Percentiles rank a stretch among this genome's conserved stretches.
Conservation (phyloP, 2,888 invertebrate genomes). For the Drosophila nr. fundita region DNA sequence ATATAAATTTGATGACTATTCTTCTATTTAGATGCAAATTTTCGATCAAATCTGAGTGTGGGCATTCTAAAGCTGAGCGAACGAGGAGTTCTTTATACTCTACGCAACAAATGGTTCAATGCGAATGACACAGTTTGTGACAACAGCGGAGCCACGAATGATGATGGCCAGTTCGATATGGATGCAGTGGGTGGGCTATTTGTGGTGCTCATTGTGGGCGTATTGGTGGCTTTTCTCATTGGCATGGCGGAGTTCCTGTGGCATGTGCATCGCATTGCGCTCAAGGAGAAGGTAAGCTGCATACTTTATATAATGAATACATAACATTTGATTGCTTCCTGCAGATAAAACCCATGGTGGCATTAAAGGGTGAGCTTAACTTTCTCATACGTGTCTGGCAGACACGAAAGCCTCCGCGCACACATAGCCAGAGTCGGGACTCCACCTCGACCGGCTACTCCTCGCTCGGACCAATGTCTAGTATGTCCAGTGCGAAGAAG, state of each 20-base stretch:
- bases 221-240: conserved; percentile 89
- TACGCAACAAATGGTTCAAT: conserved; percentile 97
- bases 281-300: conserved; percentile 88
- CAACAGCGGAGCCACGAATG: background rate
- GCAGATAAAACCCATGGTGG: conserved; percentile 67
- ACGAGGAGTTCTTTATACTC: conserved; percentile 90
- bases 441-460: conserved; percentile 75
- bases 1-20: too few relatives aligned
- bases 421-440: conserved; percentile 60
- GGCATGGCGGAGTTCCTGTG: conserved; percentile 94
- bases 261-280: conserved; percentile 91
- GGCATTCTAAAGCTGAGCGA: conserved; percentile 97
- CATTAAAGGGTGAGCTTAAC: conserved; percentile 68
- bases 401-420: conserved; percentile 68
- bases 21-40: conserved; percentile 88
- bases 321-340: background rate
- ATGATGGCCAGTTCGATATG: conserved; percentile 66
- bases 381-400: conserved; percentile 76
- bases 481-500: conserved; percentile 52
- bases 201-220: conserved; percentile 91
- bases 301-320: background rate
- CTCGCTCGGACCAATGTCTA: conserved; percentile 57
- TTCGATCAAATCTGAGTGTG: conserved; percentile 92
- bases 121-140: conserved; percentile 86
- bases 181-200: conserved; percentile 93